Base-by-base conservation (phyloP, 2,797 vertebrate genomes). In the Aplochiton taeniatus region DNA sequence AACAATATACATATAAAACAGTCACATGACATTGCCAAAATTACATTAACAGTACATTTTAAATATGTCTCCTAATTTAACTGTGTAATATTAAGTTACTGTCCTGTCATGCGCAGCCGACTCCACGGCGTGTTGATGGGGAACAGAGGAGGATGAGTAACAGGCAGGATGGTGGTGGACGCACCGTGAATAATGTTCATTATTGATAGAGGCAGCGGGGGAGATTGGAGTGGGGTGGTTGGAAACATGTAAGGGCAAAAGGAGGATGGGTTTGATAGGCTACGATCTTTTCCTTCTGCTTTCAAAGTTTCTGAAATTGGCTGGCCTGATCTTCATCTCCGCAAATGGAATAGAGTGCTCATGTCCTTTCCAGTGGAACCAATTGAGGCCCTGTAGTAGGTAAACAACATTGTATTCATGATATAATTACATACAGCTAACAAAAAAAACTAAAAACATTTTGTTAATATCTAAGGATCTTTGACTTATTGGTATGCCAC, bases 291-390 rank as follows among this genome's bases (percentile, higher is more conserved):
- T 97, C 76, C 94, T 87, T 70, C 96, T 91, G 78, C 91, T 94
- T 91, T 97, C 95, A 11, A 95, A 89, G 52, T 95, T 96, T 77
- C 93, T 88, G 88, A 97, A 97, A 90, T 92, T 93, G 79, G 88
- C 89, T 0, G 97, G 95, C 73, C 97, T 93, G 60, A 98, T 80
- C 85, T 98, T 99, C 97, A 99, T 98, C 89, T 98, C 96, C 0
- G 94, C 96, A 78, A 96, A 98, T 66, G 94, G 85, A 72, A 99
- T 95, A 2, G 97, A 98, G 61, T 98, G 90, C 66, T 98, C 95
- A 0, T 99, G 97, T 54, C 97, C 97, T 65, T 95, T 99, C 97
- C 97, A 98, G 74, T 98, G 96, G 93, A 96, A 99, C 97, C 97
- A 99, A 89, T 98, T 99, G 69, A 99, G 90, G 0, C 97, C 97